These are phyloP conservation scores for Chitala chitala DNA, from an alignment of 2,113 vertebrate species.

Conservation along the genomic window DNA sequence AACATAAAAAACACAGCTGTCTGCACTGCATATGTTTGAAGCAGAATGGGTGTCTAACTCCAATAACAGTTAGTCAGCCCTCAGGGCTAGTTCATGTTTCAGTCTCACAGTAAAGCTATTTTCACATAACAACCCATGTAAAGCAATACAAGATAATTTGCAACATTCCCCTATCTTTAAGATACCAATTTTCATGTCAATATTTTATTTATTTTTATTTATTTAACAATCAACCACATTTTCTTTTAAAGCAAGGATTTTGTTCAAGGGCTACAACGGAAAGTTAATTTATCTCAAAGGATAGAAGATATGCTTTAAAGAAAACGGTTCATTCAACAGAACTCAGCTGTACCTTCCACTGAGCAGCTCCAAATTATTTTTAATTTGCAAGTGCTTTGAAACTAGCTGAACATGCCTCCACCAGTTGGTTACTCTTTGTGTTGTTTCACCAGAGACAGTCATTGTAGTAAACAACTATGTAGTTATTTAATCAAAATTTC, in stretches of 20 bases:
- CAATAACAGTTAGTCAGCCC: not conserved
- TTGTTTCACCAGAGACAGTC: no score
- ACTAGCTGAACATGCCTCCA: no score
- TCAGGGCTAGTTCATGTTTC: not conserved
- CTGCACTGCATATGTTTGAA: not conserved
- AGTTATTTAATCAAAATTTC: slow-evolving; percentile 19
- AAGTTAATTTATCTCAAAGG: no score
- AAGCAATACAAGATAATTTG: not conserved
- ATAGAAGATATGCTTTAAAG: no score
- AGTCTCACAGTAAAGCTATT: not conserved
- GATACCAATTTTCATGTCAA: no score
- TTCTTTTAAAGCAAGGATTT: no score
- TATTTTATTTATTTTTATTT: no score
- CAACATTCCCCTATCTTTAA: not conserved
- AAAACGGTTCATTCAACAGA: slow-evolving; percentile 25
- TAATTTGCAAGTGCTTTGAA: slow-evolving; percentile 48
- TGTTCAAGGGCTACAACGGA: no score
- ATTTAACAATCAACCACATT: no score
- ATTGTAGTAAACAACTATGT: no score
- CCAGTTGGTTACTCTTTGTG: no score
- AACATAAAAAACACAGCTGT: not conserved
- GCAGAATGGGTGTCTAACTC: not conserved
- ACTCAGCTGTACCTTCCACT: slow-evolving; percentile 32
- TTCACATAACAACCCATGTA: not conserved
- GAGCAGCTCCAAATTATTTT: slow-evolving; percentile 51